phyloP scores from a whole-genome alignment of 2,888 invertebrate genomes.

The Ophion slaviceki region DNA sequence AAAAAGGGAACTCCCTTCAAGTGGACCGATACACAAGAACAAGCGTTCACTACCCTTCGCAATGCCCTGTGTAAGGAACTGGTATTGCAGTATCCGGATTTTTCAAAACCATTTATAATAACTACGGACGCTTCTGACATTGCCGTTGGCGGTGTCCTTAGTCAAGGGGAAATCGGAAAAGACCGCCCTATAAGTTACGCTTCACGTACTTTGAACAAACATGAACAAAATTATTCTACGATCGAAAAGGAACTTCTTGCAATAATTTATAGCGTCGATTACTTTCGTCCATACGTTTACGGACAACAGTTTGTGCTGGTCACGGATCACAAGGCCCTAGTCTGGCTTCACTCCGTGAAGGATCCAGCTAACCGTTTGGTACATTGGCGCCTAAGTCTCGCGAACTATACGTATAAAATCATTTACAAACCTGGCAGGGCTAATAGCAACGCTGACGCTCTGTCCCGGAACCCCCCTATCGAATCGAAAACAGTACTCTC shows the following conservation, averaged over 20 bases:
- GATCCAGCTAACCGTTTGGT: conserved; percentile 72
- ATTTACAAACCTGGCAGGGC: conserved; percentile 73
- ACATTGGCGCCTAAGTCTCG: conserved; percentile 72
- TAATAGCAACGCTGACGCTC: conserved; percentile 75
- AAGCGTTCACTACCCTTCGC: conserved; percentile 43
- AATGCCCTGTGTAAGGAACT: conserved; percentile 64
- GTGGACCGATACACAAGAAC: conserved; percentile 48
- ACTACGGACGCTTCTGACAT: no score
- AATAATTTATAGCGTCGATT: conserved; percentile 65
- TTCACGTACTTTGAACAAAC: background rate
- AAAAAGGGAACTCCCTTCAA: conserved; percentile 42
- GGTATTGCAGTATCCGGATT: conserved; percentile 79
- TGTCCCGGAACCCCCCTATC: conserved; percentile 64
- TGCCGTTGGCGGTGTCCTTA: no score
- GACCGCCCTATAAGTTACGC: conserved; percentile 74
- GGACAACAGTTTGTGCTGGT: conserved; percentile 69
- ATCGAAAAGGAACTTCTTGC: conserved; percentile 61
- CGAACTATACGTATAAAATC: conserved; percentile 75
- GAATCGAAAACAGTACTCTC: no score
- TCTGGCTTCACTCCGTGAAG: conserved; percentile 70
- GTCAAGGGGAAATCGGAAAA: conserved; percentile 72
- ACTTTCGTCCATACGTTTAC: conserved; percentile 70
- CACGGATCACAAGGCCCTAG: conserved; percentile 71
- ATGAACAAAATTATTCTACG: background rate
- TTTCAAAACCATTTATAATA: no score